Conservation (phyloP, 2,888 invertebrate species). For the Sympetrum striolatum region DNA sequence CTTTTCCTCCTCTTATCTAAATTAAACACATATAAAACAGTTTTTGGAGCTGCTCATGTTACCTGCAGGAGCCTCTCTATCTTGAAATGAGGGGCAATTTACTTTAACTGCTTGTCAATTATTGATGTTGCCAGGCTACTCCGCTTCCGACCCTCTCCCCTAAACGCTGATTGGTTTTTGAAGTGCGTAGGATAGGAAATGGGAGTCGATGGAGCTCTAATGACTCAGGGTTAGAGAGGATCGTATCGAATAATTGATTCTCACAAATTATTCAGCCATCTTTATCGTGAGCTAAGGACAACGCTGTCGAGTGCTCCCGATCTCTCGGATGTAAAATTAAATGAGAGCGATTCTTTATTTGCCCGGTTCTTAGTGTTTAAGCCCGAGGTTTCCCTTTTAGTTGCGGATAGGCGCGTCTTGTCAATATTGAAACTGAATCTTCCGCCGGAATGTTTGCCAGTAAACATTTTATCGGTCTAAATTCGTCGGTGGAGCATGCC, state of each 20-base stretch:
- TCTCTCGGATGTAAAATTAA: no score
- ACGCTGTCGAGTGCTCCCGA: neutral
- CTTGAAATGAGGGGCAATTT: conserved; percentile 2
- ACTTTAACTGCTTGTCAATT: conserved; percentile 41
- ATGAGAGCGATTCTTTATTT: no score
- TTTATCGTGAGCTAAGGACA: neutral
- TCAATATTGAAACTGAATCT: no score
- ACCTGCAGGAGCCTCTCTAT: neutral
- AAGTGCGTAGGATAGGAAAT: conserved; percentile 8
- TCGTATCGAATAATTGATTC: conserved; percentile 37
- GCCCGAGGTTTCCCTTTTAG: no score
- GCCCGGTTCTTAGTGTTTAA: no score
- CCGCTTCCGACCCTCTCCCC: neutral
- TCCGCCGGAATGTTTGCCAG: no score
- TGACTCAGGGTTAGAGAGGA: neutral
- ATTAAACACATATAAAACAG: no score
- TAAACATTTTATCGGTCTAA: no score
- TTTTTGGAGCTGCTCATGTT: no score
- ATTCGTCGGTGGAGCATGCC: no score
- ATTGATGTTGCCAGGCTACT: conserved; percentile 20
- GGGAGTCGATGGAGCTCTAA: conserved; percentile 25
- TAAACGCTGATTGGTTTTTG: conserved; percentile 41
- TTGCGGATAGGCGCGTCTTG: no score
- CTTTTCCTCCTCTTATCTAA: no score
- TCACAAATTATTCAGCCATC: conserved; percentile 15